Conservation (phyloP, 2,888 invertebrate genomes). For the Tolmerus cingulatus region DNA sequence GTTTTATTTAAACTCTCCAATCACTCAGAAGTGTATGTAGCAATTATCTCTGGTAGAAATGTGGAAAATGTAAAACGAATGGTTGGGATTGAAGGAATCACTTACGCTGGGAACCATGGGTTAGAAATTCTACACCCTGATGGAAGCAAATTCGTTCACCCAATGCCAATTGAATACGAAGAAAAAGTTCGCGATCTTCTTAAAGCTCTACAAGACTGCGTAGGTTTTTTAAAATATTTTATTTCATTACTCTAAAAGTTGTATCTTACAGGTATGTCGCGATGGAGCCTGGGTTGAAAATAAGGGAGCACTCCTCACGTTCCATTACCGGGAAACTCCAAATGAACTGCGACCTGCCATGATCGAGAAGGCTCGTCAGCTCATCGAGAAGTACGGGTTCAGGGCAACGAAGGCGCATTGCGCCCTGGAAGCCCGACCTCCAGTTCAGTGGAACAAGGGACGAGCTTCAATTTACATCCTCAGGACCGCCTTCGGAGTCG, state of each 20-base stretch:
- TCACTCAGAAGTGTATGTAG: slow-evolving; percentile 86
- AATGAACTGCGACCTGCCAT: slow-evolving; percentile 72
- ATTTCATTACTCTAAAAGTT: not conserved
- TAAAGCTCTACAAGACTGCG: slow-evolving; percentile 82
- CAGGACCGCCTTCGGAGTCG: slow-evolving; percentile 87
- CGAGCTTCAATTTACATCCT: slow-evolving; percentile 90
- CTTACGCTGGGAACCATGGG: slow-evolving; percentile 90
- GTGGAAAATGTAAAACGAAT: slow-evolving; percentile 88
- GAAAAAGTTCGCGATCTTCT: slow-evolving; percentile 80
- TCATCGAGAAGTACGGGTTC: slow-evolving; percentile 82
- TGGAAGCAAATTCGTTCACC: slow-evolving; percentile 89
- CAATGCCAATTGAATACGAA: slow-evolving; percentile 86
- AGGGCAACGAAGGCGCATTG: slow-evolving; percentile 82
- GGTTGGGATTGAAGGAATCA: slow-evolving; percentile 91
- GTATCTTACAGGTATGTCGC: slow-evolving; percentile 71
- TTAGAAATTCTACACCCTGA: slow-evolving; percentile 89
- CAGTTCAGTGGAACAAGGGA: slow-evolving; percentile 90
- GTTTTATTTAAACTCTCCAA: slow-evolving; percentile 83
- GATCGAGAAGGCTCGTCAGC: slow-evolving; percentile 74
- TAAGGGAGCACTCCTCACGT: slow-evolving; percentile 85
- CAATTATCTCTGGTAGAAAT: slow-evolving; percentile 85
- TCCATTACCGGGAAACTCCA: slow-evolving; percentile 88
- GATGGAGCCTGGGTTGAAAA: slow-evolving; percentile 94
- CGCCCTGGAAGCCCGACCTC: slow-evolving; percentile 89
- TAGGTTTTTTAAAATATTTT: slow-evolving; percentile 54